phyloP scores from a whole-genome alignment of 2,888 invertebrate species.

The Drosophila macrospina region DNA sequence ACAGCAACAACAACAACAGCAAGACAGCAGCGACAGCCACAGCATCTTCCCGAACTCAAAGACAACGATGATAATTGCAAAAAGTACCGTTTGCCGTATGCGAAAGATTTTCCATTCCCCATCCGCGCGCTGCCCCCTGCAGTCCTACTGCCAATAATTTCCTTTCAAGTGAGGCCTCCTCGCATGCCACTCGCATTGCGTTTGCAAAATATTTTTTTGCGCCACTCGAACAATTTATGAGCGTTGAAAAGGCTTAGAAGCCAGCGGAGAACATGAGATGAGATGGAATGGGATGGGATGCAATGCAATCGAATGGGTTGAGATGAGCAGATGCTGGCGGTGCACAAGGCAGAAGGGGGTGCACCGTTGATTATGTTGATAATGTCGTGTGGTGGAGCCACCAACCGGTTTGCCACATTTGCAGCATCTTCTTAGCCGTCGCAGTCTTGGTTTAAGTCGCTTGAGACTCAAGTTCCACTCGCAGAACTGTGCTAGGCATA shows the following conservation, averaged over 20 bases:
- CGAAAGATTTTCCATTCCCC: constrained; percentile 66
- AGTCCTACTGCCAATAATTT: constrained; percentile 52
- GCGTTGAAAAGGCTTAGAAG: constrained; percentile 81
- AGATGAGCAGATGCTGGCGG: neutral
- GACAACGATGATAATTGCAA: constrained; percentile 78
- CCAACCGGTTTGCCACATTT: constrained; percentile 63
- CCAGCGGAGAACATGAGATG: constrained; percentile 21
- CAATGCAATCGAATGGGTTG: neutral
- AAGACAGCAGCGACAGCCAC: constrained; percentile 43
- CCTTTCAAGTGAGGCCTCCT: constrained; percentile 50
- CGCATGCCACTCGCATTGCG: constrained; percentile 69
- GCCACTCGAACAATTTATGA: constrained; percentile 74
- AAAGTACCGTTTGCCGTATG: constrained; percentile 79
- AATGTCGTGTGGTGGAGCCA: constrained; percentile 68
- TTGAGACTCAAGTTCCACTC: constrained; percentile 52
- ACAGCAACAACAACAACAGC: constrained; percentile 39
- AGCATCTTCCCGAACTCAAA: constrained; percentile 62
- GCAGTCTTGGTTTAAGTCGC: constrained; percentile 12
- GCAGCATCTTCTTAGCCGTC: constrained; percentile 50
- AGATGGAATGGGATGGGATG: neutral
- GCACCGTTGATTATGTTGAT: constrained; percentile 77
- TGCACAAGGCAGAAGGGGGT: neutral
- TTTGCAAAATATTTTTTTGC: constrained; percentile 76
- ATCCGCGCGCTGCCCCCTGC: neutral
- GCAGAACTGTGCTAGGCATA: constrained; percentile 71